Evolutionary conservation across 2,797 vertebrate genomes (phyloP).

Genomic region (Trachops cirrhosus): DNA sequence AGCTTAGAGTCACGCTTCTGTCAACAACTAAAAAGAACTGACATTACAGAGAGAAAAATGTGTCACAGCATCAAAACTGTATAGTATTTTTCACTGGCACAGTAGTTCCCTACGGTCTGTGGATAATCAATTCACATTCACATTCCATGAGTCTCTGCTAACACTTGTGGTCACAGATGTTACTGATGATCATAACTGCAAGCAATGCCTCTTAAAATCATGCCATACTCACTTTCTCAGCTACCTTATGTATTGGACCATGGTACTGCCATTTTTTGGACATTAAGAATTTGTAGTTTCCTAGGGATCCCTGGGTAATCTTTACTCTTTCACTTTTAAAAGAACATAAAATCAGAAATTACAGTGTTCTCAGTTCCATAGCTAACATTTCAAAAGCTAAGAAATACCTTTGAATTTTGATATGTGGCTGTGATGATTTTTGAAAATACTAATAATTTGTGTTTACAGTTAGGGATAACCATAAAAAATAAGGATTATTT

Average conservation of each 20-base stretch:
- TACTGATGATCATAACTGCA: not conserved
- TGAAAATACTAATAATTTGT: not conserved
- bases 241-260: not conserved
- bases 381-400: not conserved
- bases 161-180: not conserved
- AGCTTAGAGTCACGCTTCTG: not conserved
- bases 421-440: not conserved
- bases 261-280: not conserved
- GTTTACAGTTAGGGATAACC: not conserved
- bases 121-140: not conserved
- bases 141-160: not conserved
- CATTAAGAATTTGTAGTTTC: not conserved
- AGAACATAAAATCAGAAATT: not conserved
- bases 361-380: not conserved
- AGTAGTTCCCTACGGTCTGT: not conserved
- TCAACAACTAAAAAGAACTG: not conserved
- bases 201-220: not conserved
- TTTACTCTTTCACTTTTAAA: not conserved
- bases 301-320: not conserved
- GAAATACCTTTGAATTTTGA: not conserved
- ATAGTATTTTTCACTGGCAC: not conserved
- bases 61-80: not conserved
- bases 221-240: not conserved
- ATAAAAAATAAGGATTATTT: not conserved
- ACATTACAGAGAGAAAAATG: not conserved